Evolutionary conservation across 2,797 vertebrate species (phyloP).

Genomic region (Gambelia wislizenii): DNA sequence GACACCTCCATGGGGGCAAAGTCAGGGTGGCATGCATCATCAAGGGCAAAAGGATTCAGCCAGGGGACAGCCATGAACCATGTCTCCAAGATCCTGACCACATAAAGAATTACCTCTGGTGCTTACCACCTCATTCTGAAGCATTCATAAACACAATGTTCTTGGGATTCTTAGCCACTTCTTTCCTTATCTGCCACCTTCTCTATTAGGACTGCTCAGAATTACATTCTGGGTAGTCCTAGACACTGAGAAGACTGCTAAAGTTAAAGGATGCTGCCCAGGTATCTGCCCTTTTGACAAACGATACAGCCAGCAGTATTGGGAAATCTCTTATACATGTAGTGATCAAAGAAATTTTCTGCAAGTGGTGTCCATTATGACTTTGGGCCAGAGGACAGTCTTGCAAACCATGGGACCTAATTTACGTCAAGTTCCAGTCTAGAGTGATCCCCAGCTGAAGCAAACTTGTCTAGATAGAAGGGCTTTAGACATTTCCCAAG

Average conservation of each 20-base stretch:
- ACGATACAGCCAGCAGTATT: not conserved
- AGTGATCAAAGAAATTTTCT: not conserved
- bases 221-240: too few species aligned
- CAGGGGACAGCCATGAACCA: not conserved
- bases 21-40: constrained; percentile 24
- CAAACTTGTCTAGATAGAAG: not conserved
- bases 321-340: not conserved
- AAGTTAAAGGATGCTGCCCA: not conserved
- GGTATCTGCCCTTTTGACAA: not conserved
- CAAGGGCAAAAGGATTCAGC: constrained; percentile 14
- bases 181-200: not conserved
- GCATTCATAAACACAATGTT: not conserved
- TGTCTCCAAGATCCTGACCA: not conserved
- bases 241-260: too few species aligned
- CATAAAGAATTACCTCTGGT: not conserved
- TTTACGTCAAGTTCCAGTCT: not conserved
- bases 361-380: too few species aligned
- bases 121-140: not conserved
- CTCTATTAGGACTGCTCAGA: not conserved
- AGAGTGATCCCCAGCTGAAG: not conserved
- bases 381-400: not conserved
- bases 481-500: not conserved
- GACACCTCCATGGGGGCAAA: not conserved
- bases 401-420: not conserved
- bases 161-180: not conserved